These are phyloP conservation scores for Atta texana DNA, from an alignment of 1,140 invertebrate genomes.

Conservation along the genomic window DNA sequence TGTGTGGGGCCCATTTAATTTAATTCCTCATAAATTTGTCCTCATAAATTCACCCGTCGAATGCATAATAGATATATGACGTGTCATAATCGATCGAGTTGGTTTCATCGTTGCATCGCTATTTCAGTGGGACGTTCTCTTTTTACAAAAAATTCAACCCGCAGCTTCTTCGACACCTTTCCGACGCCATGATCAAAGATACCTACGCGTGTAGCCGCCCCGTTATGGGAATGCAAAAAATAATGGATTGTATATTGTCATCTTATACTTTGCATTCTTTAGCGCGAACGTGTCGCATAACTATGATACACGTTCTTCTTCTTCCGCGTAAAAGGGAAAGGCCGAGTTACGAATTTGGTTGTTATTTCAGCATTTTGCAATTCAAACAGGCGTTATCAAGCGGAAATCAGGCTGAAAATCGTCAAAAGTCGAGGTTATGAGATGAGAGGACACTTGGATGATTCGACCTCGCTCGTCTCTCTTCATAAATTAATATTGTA, in stretches of 20 bases:
- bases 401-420: background rate
- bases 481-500: background rate
- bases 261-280: slow-evolving; percentile 11
- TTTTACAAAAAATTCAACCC: background rate
- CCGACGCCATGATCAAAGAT: background rate
- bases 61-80: slow-evolving; percentile 30
- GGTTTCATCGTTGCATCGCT: background rate
- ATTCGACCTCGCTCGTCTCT: background rate
- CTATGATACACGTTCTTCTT: background rate
- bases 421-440: slow-evolving; percentile 18
- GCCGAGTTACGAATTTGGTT: background rate
- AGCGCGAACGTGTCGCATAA: background rate
- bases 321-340: slow-evolving; percentile 14
- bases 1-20: background rate
- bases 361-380: slow-evolving; percentile 25
- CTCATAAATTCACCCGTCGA: background rate
- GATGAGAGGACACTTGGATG: background rate
- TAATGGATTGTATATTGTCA: background rate
- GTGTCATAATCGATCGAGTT: slow-evolving; percentile 1
- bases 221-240: slow-evolving; percentile 31
- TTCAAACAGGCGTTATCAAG: background rate
- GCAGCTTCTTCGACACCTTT: background rate
- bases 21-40: background rate
- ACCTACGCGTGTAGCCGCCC: background rate
- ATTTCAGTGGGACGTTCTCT: background rate